Conservation (phyloP, 2,113 vertebrate genomes). For the Benitochromis conjunctus region DNA sequence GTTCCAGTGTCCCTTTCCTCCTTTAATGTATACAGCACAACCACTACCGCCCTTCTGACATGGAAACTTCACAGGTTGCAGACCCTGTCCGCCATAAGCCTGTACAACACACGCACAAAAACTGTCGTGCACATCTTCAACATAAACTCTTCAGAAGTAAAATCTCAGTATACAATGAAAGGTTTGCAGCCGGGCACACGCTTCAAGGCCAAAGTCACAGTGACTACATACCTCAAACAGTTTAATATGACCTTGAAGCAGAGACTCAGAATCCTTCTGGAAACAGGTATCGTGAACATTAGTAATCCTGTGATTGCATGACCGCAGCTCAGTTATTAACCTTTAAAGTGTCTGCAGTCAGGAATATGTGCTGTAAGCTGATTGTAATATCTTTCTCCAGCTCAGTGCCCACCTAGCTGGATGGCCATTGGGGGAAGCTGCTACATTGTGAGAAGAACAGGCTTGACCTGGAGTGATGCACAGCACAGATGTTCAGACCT, state of each 20-base stretch:
- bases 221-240: slow-evolving; percentile 65
- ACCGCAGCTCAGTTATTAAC: not conserved
- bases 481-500: slow-evolving; percentile 59
- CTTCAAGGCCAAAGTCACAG: slow-evolving; percentile 71
- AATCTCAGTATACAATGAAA: slow-evolving; percentile 56
- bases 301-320: not conserved
- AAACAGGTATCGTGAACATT: slow-evolving; percentile 76
- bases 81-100: slow-evolving; percentile 26
- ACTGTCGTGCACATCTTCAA: not conserved
- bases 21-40: slow-evolving; percentile 59
- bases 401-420: slow-evolving; percentile 78
- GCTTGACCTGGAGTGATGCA: slow-evolving; percentile 73
- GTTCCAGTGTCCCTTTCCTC: slow-evolving; percentile 53
- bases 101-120: slow-evolving; percentile 35
- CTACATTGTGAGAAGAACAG: slow-evolving; percentile 68
- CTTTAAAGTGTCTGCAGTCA: not conserved
- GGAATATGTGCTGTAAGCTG: not conserved
- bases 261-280: slow-evolving; percentile 66
- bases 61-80: slow-evolving; percentile 62
- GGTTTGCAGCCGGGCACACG: slow-evolving; percentile 73
- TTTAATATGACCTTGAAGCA: slow-evolving; percentile 74
- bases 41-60: slow-evolving; percentile 75
- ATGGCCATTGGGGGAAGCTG: slow-evolving; percentile 77
- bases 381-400: slow-evolving; percentile 49
- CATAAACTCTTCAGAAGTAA: slow-evolving; percentile 14